phyloP scores from a whole-genome alignment of 2,113 vertebrate species.

The Corydoras maculifer region DNA sequence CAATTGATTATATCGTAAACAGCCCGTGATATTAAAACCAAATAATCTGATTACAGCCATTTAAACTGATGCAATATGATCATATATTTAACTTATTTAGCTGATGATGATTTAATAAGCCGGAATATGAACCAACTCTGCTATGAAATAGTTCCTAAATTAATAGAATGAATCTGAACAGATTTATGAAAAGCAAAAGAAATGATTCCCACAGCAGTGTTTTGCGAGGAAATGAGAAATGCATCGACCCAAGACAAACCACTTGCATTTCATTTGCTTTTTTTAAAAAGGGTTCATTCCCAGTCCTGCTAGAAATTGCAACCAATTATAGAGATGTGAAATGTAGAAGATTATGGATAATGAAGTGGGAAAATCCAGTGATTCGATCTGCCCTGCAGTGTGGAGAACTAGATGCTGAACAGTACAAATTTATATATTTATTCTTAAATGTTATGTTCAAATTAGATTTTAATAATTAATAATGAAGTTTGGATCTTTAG shows the following conservation, averaged over 20 bases:
- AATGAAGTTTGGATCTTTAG: too few species aligned
- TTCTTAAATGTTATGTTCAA: too few species aligned
- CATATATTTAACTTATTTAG: not conserved
- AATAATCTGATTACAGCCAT: too few species aligned
- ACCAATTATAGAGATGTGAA: conserved; percentile 22
- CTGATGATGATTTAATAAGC: conserved; percentile 13
- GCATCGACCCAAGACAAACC: conserved; percentile 34
- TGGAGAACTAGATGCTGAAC: too few species aligned
- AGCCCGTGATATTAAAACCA: too few species aligned
- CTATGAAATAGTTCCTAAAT: conserved; percentile 22
- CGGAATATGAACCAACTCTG: not conserved
- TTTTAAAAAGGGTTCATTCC: conserved; percentile 22
- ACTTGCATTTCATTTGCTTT: conserved; percentile 38
- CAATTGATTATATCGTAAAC: too few species aligned
- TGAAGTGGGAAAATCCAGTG: conserved; percentile 8
- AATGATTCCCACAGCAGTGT: conserved; percentile 28
- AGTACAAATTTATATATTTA: too few species aligned
- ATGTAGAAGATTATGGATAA: conserved; percentile 22
- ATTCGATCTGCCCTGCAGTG: too few species aligned
- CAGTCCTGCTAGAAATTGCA: conserved; percentile 11
- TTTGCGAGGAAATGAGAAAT: conserved; percentile 35
- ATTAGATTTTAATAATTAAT: too few species aligned
- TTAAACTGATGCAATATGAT: not conserved
- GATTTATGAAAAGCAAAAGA: conserved; percentile 4
- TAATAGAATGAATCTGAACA: conserved; percentile 31